A percentile compares a stretch with the other conserved stretches of the same genome.
Conservation (phyloP, 2,113 vertebrate species). For the Callipepla squamata region DNA sequence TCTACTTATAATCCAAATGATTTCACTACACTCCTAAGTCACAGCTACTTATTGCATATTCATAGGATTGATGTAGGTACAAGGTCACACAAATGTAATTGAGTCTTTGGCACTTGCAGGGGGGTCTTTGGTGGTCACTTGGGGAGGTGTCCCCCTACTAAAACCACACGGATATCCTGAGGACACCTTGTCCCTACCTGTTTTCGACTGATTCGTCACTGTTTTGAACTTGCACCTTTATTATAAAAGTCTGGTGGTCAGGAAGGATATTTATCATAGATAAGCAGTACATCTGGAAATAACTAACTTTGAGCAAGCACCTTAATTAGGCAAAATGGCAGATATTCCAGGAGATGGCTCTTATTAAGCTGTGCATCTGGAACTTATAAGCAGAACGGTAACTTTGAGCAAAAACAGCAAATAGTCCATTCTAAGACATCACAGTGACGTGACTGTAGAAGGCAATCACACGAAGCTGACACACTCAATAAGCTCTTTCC, state of each 20-base stretch:
- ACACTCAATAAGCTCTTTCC: rapidly evolving
- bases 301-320: background rate
- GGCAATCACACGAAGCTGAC: background rate
- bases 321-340: background rate
- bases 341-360: background rate
- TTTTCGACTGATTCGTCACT: background rate
- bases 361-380: background rate
- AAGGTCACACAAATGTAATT: background rate
- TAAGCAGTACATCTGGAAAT: background rate
- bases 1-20: too few relatives aligned
- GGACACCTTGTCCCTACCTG: background rate
- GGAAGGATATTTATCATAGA: background rate
- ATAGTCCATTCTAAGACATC: too few relatives aligned
- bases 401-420: background rate
- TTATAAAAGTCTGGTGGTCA: background rate
- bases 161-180: too few relatives aligned
- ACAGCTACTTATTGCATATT: too few relatives aligned
- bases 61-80: too few relatives aligned
- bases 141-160: background rate
- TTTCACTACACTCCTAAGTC: too few relatives aligned
- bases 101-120: background rate
- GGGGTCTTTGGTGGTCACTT: background rate
- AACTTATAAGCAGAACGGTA: background rate
- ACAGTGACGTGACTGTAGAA: too few relatives aligned
- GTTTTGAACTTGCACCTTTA: background rate